These are phyloP conservation scores for Coptodon rendalli DNA, from an alignment of 2,113 vertebrate genomes.

Conservation along the genomic window DNA sequence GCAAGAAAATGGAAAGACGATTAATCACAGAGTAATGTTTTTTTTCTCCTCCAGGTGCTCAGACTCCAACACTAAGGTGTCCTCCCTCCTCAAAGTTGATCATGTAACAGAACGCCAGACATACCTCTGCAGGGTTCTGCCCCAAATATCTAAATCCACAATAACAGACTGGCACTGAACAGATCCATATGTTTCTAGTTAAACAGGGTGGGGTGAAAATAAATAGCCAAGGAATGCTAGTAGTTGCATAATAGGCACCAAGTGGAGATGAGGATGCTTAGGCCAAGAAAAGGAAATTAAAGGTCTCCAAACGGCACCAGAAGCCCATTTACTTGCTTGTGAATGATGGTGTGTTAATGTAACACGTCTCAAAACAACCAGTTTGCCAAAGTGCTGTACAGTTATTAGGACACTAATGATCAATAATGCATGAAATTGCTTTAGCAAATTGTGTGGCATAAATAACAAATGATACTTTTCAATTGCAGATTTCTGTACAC, in stretches of 20 bases:
- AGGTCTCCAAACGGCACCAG: not conserved
- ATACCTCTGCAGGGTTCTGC: not conserved
- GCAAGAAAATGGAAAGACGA: not conserved
- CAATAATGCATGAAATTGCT: not conserved
- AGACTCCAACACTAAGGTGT: not conserved
- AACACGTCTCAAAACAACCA: not conserved
- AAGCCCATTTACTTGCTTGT: not conserved
- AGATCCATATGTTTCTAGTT: slow-evolving; percentile 25
- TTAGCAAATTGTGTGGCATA: not conserved
- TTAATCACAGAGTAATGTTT: not conserved
- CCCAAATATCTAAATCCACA: not conserved
- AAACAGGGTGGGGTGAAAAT: slow-evolving; percentile 11
- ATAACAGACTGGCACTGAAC: slow-evolving; percentile 1
- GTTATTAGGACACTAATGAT: not conserved
- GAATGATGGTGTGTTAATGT: not conserved
- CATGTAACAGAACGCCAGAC: not conserved
- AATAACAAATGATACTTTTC: not conserved
- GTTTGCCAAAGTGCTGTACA: not conserved
- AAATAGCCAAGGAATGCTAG: slow-evolving; percentile 18
- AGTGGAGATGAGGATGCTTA: not conserved
- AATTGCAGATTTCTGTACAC: slow-evolving; percentile 52
- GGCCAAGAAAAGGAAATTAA: not conserved
- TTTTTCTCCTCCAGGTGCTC: not conserved
- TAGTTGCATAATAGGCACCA: not conserved
- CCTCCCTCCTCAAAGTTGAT: not conserved